Conservation (phyloP, 2,888 invertebrate species). For the Ptilodon capucinus region DNA sequence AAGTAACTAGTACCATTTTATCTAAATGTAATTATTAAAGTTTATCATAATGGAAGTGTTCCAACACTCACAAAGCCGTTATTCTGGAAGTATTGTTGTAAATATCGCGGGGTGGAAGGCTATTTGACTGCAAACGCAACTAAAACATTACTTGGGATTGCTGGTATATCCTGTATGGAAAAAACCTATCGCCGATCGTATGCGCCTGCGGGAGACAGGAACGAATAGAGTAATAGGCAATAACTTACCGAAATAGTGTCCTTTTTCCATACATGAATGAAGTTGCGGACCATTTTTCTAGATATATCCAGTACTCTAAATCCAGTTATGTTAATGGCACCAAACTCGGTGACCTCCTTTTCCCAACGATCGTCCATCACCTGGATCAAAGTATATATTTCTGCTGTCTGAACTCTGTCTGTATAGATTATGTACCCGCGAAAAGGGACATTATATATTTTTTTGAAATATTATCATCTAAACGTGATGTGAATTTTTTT, state of each 20-base stretch:
- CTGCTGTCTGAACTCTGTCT: constrained; percentile 2
- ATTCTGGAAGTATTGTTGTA: no score
- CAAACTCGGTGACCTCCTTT: constrained; percentile 94
- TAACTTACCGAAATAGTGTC: constrained; percentile 90
- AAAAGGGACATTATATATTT: background rate
- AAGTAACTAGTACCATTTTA: no score
- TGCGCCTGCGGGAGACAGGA: background rate
- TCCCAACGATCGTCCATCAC: constrained; percentile 98
- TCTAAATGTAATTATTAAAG: no score
- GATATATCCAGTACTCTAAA: constrained; percentile 95
- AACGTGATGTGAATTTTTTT: background rate
- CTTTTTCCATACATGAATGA: constrained; percentile 91
- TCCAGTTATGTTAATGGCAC: constrained; percentile 98
- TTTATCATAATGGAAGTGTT: no score
- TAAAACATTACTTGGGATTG: no score
- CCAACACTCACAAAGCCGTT: no score
- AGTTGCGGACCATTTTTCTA: constrained; percentile 90
- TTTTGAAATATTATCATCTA: background rate
- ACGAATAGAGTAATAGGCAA: background rate
- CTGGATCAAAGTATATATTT: constrained; percentile 69
- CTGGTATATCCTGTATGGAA: no score
- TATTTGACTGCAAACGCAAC: no score
- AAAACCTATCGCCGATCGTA: no score
- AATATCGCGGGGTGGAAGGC: no score
- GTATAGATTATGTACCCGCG: background rate